Percentiles rank a stretch among this genome's conserved stretches.
Evolutionary conservation across 2,113 vertebrate genomes (phyloP).

Genomic region (Clarias magur): DNA sequence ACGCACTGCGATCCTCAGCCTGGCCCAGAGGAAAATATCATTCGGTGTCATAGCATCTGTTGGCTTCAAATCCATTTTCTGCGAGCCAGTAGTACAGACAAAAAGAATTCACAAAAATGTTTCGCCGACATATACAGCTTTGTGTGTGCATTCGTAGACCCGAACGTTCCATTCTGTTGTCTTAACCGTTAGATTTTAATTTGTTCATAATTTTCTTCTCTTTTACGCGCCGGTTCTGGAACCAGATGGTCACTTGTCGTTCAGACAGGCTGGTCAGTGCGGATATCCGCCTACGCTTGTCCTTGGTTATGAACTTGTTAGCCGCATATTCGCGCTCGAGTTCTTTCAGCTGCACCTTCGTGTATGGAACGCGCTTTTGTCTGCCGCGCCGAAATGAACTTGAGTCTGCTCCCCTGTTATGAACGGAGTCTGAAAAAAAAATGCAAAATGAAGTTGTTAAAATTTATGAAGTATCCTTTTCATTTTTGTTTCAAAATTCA

Average conservation of each 20-base stretch:
- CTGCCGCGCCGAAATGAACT: constrained; percentile 89
- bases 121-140: not conserved
- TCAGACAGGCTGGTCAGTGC: constrained; percentile 94
- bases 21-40: not conserved
- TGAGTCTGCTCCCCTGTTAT: constrained; percentile 78
- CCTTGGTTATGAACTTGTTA: constrained; percentile 99
- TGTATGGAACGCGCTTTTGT: constrained; percentile 97
- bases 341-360: constrained; percentile 97
- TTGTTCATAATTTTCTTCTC: constrained; percentile 99
- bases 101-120: not conserved
- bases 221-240: constrained; percentile 98
- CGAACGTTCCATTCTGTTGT: not conserved
- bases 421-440: constrained; percentile 79
- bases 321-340: constrained; percentile 96
- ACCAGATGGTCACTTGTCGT: constrained; percentile 99
- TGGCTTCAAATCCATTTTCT: constrained; percentile 9
- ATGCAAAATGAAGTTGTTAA: not conserved
- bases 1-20: constrained; percentile 7
- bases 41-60: constrained; percentile 20
- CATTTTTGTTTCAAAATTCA: not conserved
- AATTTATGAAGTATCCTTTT: not conserved
- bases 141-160: not conserved
- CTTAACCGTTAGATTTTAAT: constrained; percentile 88
- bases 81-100: constrained; percentile 24
- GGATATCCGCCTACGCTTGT: constrained; percentile 96